Evolutionary conservation across 2,113 vertebrate genomes (phyloP).

Genomic region (Eidolon helvum): DNA sequence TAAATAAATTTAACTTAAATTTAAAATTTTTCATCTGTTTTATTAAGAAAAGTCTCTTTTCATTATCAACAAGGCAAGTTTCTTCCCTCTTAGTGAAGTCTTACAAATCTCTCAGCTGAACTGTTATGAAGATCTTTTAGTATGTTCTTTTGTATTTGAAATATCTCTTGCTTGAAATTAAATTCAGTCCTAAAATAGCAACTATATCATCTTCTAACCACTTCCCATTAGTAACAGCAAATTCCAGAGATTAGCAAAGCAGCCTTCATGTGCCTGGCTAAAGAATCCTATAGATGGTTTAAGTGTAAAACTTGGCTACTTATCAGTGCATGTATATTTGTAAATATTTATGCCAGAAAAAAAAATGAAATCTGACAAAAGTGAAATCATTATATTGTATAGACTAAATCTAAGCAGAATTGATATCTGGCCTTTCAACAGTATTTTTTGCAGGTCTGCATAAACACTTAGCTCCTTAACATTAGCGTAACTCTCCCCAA

Average conservation of each 20-base stretch:
- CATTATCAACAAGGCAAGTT: constrained; percentile 22
- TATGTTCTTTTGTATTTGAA: constrained; percentile 67
- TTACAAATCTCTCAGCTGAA: constrained; percentile 22
- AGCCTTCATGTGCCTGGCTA: background rate
- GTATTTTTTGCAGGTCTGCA: background rate
- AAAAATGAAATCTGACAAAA: constrained; percentile 17
- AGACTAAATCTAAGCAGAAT: background rate
- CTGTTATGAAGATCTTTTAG: constrained; percentile 49
- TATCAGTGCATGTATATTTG: background rate
- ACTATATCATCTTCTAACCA: constrained; percentile 64
- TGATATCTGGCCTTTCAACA: background rate
- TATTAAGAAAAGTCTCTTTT: constrained; percentile 16
- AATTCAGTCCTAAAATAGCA: constrained; percentile 74
- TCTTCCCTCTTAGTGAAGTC: constrained; percentile 19
- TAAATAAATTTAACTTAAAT: constrained; percentile 28
- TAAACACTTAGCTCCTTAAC: background rate
- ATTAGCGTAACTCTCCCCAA: background rate
- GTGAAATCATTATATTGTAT: background rate
- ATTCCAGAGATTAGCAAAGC: constrained; percentile 58
- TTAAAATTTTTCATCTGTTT: constrained; percentile 11
- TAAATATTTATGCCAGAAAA: constrained; percentile 24
- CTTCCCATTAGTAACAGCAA: constrained; percentile 70
- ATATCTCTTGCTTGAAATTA: constrained; percentile 72
- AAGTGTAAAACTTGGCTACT: background rate
- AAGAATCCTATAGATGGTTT: constrained; percentile 25